phyloP scores from a whole-genome alignment of 2,797 vertebrate species.

The Pipistrellus nathusii region DNA sequence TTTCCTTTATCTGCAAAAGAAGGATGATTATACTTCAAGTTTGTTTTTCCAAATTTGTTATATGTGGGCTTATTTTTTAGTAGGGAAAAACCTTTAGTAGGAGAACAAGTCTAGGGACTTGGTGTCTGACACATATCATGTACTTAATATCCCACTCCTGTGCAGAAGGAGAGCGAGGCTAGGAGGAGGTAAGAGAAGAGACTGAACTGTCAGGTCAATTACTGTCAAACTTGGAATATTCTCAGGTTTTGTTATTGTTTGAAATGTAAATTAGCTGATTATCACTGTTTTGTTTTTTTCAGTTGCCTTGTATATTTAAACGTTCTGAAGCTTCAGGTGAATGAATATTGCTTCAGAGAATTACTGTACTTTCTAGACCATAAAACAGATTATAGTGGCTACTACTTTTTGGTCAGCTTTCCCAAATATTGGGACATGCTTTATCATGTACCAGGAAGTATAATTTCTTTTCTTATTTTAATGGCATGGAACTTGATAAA shows the following conservation, averaged over 20 bases:
- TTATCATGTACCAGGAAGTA: slow-evolving; percentile 34
- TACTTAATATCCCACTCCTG: not conserved
- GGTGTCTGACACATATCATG: not conserved
- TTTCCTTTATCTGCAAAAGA: slow-evolving; percentile 22
- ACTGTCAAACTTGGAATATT: slow-evolving; percentile 32
- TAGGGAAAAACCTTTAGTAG: not conserved
- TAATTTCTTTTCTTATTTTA: slow-evolving; percentile 39
- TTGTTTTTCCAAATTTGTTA: slow-evolving; percentile 55
- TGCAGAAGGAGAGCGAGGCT: not conserved
- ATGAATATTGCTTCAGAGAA: slow-evolving; percentile 51
- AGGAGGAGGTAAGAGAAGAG: slow-evolving; percentile 7
- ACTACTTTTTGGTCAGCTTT: slow-evolving; percentile 3
- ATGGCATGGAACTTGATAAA: slow-evolving; percentile 9
- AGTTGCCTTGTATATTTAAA: slow-evolving; percentile 56
- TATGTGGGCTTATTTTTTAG: slow-evolving; percentile 43
- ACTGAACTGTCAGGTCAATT: not conserved
- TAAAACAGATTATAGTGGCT: not conserved
- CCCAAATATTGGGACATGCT: not conserved
- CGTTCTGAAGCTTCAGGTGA: slow-evolving; percentile 50
- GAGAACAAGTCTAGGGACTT: not conserved
- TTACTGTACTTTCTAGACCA: slow-evolving; percentile 57
- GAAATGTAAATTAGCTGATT: slow-evolving; percentile 67
- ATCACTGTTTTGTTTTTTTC: slow-evolving; percentile 42
- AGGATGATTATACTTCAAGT: not conserved
- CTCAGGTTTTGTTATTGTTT: slow-evolving; percentile 64